A percentile compares a stretch with the other conserved stretches of the same genome.
phyloP scores from a whole-genome alignment of 2,888 invertebrate genomes.

The Caenorhabditis sp. region DNA sequence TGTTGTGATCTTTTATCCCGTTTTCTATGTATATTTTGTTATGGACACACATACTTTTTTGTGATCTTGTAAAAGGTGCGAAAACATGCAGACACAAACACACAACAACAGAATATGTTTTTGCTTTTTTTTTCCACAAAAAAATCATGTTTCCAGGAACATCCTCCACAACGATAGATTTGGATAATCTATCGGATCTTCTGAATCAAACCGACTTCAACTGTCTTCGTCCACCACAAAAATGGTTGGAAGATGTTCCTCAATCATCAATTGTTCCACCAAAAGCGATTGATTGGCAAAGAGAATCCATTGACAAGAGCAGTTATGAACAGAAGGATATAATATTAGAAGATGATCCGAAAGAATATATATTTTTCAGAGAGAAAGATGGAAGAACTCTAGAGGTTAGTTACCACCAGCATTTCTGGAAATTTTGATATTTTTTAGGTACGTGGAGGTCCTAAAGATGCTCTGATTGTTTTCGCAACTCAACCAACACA shows the following conservation, averaged over 20 bases:
- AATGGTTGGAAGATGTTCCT: conserved; percentile 32
- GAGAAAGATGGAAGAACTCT: conserved; percentile 48
- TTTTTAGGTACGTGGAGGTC: conserved; percentile 86
- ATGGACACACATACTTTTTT: too few relatives aligned
- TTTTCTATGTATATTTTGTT: too few relatives aligned
- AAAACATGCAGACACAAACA: too few relatives aligned
- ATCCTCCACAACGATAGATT: conserved; percentile 43
- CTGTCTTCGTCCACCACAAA: conserved; percentile 24
- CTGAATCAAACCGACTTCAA: conserved; percentile 40
- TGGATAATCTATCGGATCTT: conserved; percentile 39
- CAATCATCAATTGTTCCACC: not conserved
- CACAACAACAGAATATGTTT: too few relatives aligned
- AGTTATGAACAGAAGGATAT: conserved; percentile 27
- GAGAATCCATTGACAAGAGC: conserved; percentile 12
- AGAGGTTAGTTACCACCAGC: conserved; percentile 45
- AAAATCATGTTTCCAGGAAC: not conserved
- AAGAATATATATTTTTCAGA: conserved; percentile 62
- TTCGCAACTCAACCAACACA: conserved; percentile 86
- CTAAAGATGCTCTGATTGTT: conserved; percentile 90
- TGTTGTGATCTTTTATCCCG: too few relatives aligned
- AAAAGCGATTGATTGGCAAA: conserved; percentile 42
- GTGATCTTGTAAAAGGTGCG: too few relatives aligned
- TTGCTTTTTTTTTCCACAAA: not conserved
- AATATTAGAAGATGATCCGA: conserved; percentile 47
- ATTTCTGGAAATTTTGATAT: too few relatives aligned